Base-by-base conservation (phyloP, 2,113 vertebrate genomes). In the Alethe castanea region DNA sequence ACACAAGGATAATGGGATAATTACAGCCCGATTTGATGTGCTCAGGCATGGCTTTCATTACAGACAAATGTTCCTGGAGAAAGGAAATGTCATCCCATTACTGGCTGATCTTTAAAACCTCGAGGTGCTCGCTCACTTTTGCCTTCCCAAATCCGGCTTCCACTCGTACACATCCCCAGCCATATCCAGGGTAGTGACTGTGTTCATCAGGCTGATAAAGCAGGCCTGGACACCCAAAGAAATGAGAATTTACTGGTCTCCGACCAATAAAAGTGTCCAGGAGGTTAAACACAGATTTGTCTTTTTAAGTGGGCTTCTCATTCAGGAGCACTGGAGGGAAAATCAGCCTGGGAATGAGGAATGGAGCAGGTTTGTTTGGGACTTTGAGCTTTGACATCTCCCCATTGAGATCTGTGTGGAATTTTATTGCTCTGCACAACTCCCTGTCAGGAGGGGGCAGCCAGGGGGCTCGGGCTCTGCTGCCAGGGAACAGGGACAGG, bases 1-100 rank as follows among this genome's bases (percentile, higher is more conserved):
- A 25, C 2, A 0, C 20, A 11, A 60, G 0, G 35, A 35, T 88
- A 92, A 96, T 87, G 45, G 81, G 36, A 42, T 90, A 79, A 96
- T 94, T 92, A 62, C 3, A 18, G 61, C 45, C 29, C 8, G 2
- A 18, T 88, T 65, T 53, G 23, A 64, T 33, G 71, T 45, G 66
- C 76, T 76, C 56, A 52, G 70, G 33, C 13, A 2, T 42, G 7
- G n/a, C 54, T 76, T 77, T 90, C 81, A 35, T 77, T 72, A 3
- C 3, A 26, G 59, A 42, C 60, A 60, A 84, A 64, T 25, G 62
- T 14, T 90, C 29, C 79, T 0, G 2, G 62, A 53, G 47, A 70
- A 71, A 64, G 40, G 70, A 84, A 89, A 90, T 92, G 79, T 50
- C 86, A 79, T 82, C 90, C 54, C 78, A 8, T 65, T 76, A 69